These are phyloP conservation scores for Plecotus auritus DNA, from an alignment of 2,113 vertebrate genomes.

Conservation along the genomic window DNA sequence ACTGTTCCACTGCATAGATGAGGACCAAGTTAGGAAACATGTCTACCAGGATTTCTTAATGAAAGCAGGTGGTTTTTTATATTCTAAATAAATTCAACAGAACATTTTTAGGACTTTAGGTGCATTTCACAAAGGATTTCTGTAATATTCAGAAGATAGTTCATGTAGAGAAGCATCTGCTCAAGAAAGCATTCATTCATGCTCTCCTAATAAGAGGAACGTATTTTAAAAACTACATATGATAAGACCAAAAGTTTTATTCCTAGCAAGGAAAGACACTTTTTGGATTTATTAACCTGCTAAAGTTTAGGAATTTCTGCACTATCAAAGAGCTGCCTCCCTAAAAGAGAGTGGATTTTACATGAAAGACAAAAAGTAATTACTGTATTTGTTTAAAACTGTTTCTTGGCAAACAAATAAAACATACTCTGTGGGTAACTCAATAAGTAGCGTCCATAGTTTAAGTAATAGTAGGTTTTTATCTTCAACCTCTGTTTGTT, in stretches of 20 bases:
- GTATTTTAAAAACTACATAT: neutral
- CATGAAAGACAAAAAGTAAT: constrained; percentile 61
- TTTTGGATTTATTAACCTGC: constrained; percentile 46
- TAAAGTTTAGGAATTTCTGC: constrained; percentile 42
- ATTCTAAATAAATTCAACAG: constrained; percentile 58
- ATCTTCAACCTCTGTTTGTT: constrained; percentile 59
- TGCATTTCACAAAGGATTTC: constrained; percentile 58
- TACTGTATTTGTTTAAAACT: constrained; percentile 58
- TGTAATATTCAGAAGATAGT: constrained; percentile 60
- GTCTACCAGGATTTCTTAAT: constrained; percentile 59
- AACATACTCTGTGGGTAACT: constrained; percentile 30
- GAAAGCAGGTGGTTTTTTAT: constrained; percentile 69
- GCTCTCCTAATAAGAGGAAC: neutral
- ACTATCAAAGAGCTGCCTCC: constrained; percentile 44
- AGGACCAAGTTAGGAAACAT: constrained; percentile 45
- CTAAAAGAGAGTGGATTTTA: constrained; percentile 48
- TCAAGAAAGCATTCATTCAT: constrained; percentile 47
- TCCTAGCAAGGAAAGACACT: neutral
- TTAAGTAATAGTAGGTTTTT: constrained; percentile 70
- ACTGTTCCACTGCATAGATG: constrained; percentile 53
- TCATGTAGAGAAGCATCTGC: constrained; percentile 53
- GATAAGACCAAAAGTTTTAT: neutral
- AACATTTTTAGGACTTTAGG: constrained; percentile 57
- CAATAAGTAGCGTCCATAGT: constrained; percentile 65
- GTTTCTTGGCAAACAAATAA: constrained; percentile 46